Base-by-base conservation (phyloP, 2,888 invertebrate genomes). In the Lepidonotus clava region DNA sequence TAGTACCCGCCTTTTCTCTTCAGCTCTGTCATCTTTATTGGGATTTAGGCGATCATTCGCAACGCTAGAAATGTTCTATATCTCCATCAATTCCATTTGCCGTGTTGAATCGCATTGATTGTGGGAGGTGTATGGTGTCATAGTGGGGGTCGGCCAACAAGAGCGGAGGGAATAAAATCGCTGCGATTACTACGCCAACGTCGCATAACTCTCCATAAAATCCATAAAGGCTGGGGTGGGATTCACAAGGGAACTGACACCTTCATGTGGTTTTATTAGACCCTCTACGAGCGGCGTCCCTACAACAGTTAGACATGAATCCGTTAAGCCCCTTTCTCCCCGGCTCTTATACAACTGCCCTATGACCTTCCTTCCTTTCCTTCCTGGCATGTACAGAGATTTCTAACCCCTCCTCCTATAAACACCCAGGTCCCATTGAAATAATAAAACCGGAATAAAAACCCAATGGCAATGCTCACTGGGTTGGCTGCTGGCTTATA, bases 21-120 rank as follows among this genome's bases (percentile, higher is more conserved):
- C 80, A 80, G 80, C 51, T 80, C 46, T 41, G 80, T 80, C 80
- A 80, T 80, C 80, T 80, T 80, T 51, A 80, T 51, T 80, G 80
- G 80, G 51, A 80, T 80, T 80, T 80, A 80, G 80, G 51, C 80
- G 41, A 41, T 80, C 80, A 80, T 80, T 80, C 24, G 46, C 46
- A 41, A 46, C 80, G 46, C 80, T 51, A 28, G 46, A n/a, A 41
- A 80, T 18, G 41, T n/a, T 28, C 80, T 80, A 46, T 76, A 80
- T 41, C 51, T 46, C 41, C 18, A 24, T 46, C n/a, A 18, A 21
- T 41, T 14, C 41, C 80, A 28, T 46, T 77, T 24, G 46, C 24
- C 11, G 32, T 28, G 80, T n/a, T 14, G 24, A 24, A n/a, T 80
- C 80, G n/a, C 34, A 80, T 80, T 80, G 80, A 80, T 80, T 41